A percentile compares a stretch with the other conserved stretches of the same genome.
Evolutionary conservation across 1,140 invertebrate species (phyloP).

Genomic region (Gryon sp.): DNA sequence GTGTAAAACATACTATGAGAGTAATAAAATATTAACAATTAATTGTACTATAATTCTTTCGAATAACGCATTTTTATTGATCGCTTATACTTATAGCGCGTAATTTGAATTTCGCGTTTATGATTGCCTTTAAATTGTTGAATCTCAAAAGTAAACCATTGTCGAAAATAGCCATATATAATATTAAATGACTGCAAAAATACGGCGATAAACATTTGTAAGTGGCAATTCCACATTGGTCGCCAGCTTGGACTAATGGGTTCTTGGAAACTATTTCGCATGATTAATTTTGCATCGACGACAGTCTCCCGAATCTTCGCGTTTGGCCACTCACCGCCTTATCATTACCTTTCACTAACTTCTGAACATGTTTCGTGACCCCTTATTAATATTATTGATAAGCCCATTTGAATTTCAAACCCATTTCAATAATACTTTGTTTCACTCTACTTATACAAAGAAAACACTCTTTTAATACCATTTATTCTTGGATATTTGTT

Average conservation of each 20-base stretch:
- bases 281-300: slow-evolving; percentile 76
- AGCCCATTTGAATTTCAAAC: slow-evolving; percentile 11
- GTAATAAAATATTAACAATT: too few species aligned
- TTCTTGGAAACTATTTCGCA: slow-evolving; percentile 75
- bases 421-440: slow-evolving; percentile 1
- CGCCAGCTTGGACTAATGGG: slow-evolving; percentile 71
- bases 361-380: slow-evolving; percentile 34
- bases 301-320: slow-evolving; percentile 60
- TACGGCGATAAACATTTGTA: slow-evolving; percentile 50
- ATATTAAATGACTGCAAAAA: slow-evolving; percentile 36
- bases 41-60: too few species aligned
- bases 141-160: slow-evolving; percentile 4
- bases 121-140: slow-evolving; percentile 5
- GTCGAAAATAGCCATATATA: slow-evolving; percentile 37
- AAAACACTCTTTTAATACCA: too few species aligned
- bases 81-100: slow-evolving; percentile 18
- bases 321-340: slow-evolving; percentile 64
- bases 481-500: too few species aligned
- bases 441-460: too few species aligned
- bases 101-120: slow-evolving; percentile 31
- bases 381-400: slow-evolving; percentile 68
- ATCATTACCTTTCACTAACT: slow-evolving; percentile 65
- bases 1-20: too few species aligned
- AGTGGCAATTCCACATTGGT: slow-evolving; percentile 46
- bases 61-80: too few species aligned